These are phyloP conservation scores for Phyllostomus discolor DNA, from an alignment of 2,113 vertebrate genomes.

Conservation along the genomic window DNA sequence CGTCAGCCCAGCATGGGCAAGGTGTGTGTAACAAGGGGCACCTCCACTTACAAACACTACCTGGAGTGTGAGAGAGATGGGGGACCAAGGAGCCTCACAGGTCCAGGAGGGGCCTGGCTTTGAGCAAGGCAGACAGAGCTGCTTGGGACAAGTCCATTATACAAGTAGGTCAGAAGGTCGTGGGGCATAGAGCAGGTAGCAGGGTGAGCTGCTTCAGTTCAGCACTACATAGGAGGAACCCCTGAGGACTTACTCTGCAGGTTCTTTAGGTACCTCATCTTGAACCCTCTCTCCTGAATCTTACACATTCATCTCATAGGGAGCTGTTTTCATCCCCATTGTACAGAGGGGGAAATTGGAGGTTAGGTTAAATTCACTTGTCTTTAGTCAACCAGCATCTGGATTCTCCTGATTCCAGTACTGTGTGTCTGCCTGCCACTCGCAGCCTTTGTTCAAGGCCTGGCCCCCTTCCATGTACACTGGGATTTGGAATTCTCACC, in stretches of 20 bases:
- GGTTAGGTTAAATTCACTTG: background rate
- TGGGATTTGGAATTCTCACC: background rate
- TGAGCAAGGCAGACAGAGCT: background rate
- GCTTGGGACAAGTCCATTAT: background rate
- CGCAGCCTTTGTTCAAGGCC: background rate
- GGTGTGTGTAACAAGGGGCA: background rate
- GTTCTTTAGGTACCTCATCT: background rate
- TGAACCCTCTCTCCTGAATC: background rate
- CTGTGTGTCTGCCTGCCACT: background rate
- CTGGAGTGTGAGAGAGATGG: background rate
- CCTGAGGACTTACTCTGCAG: background rate
- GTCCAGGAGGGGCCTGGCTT: background rate
- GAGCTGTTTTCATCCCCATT: background rate
- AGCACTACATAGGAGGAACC: accelerated
- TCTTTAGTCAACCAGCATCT: background rate
- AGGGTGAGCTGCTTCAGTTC: background rate
- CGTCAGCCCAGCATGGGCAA: background rate
- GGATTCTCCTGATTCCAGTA: background rate
- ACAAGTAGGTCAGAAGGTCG: background rate
- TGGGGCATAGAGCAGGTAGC: background rate
- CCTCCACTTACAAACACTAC: background rate
- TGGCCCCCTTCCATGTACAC: background rate
- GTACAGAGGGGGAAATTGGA: background rate
- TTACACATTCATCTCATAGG: accelerated
- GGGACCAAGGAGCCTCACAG: background rate